Evolutionary conservation across 2,888 invertebrate genomes (phyloP).

Genomic region (Epiperipatus broadwayi): DNA sequence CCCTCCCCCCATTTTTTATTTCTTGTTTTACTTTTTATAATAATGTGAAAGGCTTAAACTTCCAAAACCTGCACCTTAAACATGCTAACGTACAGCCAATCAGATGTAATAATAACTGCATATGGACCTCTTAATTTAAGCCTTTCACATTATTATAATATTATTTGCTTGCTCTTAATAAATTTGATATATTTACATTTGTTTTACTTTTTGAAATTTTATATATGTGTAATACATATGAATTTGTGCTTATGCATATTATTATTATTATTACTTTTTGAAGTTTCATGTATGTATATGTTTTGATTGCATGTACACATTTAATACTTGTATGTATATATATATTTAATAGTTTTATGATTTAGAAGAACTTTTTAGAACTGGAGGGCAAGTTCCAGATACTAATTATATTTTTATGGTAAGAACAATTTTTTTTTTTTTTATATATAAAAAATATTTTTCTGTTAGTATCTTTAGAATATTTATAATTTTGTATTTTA

Average conservation of each 20-base stretch:
- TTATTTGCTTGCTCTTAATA: too few species aligned
- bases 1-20: too few species aligned
- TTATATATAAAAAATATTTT: too few species aligned
- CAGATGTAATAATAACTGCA: too few species aligned
- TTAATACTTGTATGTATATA: slow-evolving; percentile 6
- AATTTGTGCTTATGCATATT: background rate
- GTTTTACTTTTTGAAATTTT: slow-evolving; percentile 12
- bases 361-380: slow-evolving; percentile 74
- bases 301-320: background rate
- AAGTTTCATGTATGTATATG: background rate
- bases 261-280: background rate
- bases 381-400: slow-evolving; percentile 75
- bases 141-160: too few species aligned
- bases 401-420: slow-evolving; percentile 83
- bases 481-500: too few species aligned
- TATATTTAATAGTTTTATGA: slow-evolving; percentile 59
- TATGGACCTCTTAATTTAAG: too few species aligned
- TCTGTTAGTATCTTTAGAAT: background rate
- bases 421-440: slow-evolving; percentile 17
- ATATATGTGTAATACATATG: too few species aligned
- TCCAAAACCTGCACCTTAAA: too few species aligned
- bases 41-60: too few species aligned
- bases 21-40: too few species aligned
- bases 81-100: too few species aligned
- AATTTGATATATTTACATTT: slow-evolving; percentile 8